A percentile compares a stretch with the other conserved stretches of the same genome.
Evolutionary conservation across 2,113 vertebrate genomes (phyloP).

Genomic region (Halichoerus grypus): DNA sequence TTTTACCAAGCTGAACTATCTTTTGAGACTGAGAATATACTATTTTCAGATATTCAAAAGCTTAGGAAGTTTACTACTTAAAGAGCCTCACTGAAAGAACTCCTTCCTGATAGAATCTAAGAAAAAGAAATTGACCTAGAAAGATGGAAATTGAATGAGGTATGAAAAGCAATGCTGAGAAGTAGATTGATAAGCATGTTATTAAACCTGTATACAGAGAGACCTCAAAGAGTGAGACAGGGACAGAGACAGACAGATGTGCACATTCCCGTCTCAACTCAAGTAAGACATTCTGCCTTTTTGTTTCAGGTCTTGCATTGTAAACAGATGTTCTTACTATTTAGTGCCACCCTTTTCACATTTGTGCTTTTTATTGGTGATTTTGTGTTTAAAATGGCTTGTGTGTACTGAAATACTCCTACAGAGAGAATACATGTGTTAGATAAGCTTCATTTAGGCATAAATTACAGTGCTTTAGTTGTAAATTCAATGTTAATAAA

Average conservation of each 20-base stretch:
- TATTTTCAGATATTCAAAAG: conserved; percentile 15
- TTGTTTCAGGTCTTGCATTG: background rate
- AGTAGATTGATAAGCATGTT: background rate
- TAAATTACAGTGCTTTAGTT: background rate
- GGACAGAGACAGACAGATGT: background rate
- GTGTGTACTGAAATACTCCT: background rate
- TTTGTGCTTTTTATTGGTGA: background rate
- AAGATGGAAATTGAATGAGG: background rate
- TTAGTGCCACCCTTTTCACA: background rate
- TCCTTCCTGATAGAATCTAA: background rate
- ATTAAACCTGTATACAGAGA: background rate
- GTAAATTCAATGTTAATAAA: background rate
- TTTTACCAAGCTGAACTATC: background rate
- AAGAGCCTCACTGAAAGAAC: background rate
- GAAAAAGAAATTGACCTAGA: background rate
- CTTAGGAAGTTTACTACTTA: background rate
- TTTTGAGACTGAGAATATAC: background rate
- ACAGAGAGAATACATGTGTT: background rate
- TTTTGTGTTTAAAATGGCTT: background rate
- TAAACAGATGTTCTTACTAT: background rate
- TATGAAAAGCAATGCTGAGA: background rate
- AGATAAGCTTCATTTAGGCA: background rate
- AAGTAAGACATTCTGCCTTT: background rate
- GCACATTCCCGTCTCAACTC: background rate
- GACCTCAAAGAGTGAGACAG: background rate